Conservation (phyloP, 2,888 invertebrate species). For the Eutolmus rufibarbis region DNA sequence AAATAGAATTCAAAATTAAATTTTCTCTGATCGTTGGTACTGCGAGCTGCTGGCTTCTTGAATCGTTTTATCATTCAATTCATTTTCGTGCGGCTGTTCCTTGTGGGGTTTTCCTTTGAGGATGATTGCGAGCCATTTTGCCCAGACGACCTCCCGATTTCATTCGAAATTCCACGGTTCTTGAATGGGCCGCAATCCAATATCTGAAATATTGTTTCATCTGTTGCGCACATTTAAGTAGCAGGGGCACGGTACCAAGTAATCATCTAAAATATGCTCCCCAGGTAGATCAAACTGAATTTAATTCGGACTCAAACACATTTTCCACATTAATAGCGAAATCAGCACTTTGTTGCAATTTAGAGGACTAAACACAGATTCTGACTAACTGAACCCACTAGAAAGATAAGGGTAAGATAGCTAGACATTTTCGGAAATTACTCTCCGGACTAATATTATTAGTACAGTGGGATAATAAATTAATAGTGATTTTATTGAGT, state of each 20-base stretch:
- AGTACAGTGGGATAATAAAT: no score
- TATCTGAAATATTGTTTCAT: not conserved
- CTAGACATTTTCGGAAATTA: no score
- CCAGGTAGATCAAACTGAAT: not conserved
- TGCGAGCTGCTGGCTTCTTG: not conserved
- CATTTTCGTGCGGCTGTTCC: not conserved
- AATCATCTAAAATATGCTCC: not conserved
- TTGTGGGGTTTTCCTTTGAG: constrained; percentile 4
- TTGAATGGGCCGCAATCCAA: not conserved
- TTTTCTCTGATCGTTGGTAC: not conserved
- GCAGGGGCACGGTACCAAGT: not conserved
- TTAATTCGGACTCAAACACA: not conserved
- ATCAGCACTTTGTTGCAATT: not conserved
- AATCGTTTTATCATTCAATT: constrained; percentile 20
- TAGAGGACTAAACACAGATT: not conserved
- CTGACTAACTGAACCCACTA: not conserved
- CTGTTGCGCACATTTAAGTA: not conserved
- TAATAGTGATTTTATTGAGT: no score
- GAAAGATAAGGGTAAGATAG: no score
- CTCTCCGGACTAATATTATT: no score
- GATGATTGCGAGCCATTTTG: not conserved
- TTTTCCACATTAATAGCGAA: not conserved
- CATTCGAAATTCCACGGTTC: not conserved
- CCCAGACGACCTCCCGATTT: not conserved
- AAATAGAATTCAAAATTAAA: constrained; percentile 40